Percentiles rank a stretch among this genome's conserved stretches.
phyloP scores from a whole-genome alignment of 1,140 invertebrate genomes.

The Thaumetopoea pityocampa region DNA sequence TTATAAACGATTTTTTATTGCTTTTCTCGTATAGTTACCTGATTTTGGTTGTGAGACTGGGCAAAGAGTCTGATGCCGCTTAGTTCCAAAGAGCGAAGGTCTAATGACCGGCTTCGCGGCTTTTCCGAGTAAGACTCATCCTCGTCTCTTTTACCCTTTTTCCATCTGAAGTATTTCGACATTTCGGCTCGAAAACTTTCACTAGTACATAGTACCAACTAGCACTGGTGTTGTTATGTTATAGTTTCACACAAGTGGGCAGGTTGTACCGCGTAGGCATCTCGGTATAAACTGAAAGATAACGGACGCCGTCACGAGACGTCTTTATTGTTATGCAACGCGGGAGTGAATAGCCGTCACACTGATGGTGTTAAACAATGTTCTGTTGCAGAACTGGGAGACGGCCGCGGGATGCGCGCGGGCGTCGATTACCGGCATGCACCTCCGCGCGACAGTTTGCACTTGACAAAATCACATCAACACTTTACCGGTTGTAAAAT shows the following conservation, averaged over 20 bases:
- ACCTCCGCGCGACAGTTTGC: conserved; percentile 3
- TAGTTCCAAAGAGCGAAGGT: conserved; percentile 83
- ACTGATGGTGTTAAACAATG: conserved; percentile 10
- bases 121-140: conserved; percentile 77
- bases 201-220: conserved; percentile 22
- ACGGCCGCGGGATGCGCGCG: conserved; percentile 11
- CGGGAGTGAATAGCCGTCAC: conserved; percentile 26
- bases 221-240: conserved; percentile 14
- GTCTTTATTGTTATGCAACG: conserved; percentile 57
- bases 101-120: conserved; percentile 85
- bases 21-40: conserved; percentile 14
- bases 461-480: conserved; percentile 3
- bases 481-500: conserved; percentile 9
- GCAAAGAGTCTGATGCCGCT: conserved; percentile 82
- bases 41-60: conserved; percentile 40
- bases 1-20: no score
- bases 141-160: conserved; percentile 81
- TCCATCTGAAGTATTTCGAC: conserved; percentile 85
- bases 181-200: conserved; percentile 56
- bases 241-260: conserved; percentile 24
- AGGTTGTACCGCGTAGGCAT: conserved; percentile 52
- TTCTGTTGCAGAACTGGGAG: conserved; percentile 32
- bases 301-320: conserved; percentile 60
- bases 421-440: neutral
- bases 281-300: conserved; percentile 59